Evolutionary conservation across 1,140 invertebrate genomes (phyloP).

Genomic region (Drosophila navojoa): DNA sequence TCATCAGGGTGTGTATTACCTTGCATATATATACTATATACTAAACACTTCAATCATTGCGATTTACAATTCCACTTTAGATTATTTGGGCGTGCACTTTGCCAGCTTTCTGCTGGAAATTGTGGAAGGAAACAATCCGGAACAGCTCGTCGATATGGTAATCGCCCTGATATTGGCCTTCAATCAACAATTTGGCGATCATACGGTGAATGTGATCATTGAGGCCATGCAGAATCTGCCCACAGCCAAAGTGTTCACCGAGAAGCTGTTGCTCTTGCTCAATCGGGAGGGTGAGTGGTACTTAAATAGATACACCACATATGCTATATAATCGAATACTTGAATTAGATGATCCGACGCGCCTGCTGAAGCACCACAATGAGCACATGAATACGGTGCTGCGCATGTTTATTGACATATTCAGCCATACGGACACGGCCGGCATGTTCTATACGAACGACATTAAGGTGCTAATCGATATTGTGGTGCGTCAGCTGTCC

Average conservation of each 20-base stretch:
- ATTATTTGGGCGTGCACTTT: constrained; percentile 92
- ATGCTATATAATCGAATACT: background rate
- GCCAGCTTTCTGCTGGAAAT: constrained; percentile 90
- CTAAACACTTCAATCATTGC: too few species aligned
- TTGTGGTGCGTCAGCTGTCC: constrained; percentile 93
- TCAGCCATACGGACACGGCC: constrained; percentile 90
- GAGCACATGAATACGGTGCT: constrained; percentile 92
- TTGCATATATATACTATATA: too few species aligned
- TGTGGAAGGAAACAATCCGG: constrained; percentile 91
- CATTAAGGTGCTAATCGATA: constrained; percentile 95
- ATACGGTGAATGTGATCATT: constrained; percentile 90
- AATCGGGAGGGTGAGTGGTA: constrained; percentile 92
- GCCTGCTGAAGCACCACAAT: constrained; percentile 92
- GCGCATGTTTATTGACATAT: constrained; percentile 94
- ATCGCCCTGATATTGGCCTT: constrained; percentile 93
- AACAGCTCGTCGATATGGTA: constrained; percentile 92
- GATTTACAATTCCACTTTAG: constrained; percentile 84
- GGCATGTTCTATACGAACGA: constrained; percentile 96
- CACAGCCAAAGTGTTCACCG: constrained; percentile 93
- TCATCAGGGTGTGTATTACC: constrained; percentile 87
- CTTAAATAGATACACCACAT: background rate
- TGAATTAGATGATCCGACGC: constrained; percentile 92
- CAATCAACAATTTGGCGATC: constrained; percentile 92
- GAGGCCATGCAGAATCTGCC: constrained; percentile 89
- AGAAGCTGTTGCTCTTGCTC: constrained; percentile 93